Conservation (phyloP, 2,113 vertebrate genomes). For the Cairina moschata region DNA sequence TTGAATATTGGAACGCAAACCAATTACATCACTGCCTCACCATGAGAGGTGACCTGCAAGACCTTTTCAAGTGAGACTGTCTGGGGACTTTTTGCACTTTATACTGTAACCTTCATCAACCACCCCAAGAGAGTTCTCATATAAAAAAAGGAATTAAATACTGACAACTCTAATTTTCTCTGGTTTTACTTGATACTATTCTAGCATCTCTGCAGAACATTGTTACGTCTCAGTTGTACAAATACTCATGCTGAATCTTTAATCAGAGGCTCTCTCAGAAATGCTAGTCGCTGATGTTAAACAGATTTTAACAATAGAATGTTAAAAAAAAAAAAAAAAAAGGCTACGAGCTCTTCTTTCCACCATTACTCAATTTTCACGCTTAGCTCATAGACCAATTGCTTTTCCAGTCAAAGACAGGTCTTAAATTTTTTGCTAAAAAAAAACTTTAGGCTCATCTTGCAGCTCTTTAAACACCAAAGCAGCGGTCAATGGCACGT, state of each 20-base stretch:
- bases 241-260: not conserved
- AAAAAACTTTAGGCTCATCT: conserved; percentile 46
- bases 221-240: not conserved
- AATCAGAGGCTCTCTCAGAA: conserved; percentile 8
- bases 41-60: conserved; percentile 26
- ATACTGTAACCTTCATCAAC: not conserved
- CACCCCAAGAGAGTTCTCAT: not conserved
- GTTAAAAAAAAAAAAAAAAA: not conserved
- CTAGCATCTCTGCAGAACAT: not conserved
- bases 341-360: not conserved
- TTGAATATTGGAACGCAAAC: conserved; percentile 28
- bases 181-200: not conserved
- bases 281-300: not conserved
- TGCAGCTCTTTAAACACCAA: conserved; percentile 18
- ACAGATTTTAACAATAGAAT: conserved; percentile 42
- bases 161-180: not conserved
- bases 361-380: conserved; percentile 48
- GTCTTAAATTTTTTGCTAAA: conserved; percentile 29
- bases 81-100: conserved; percentile 3
- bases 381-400: conserved; percentile 56
- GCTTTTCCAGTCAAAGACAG: conserved; percentile 49
- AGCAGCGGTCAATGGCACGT: conserved; percentile 12
- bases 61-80: not conserved
- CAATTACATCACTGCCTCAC: conserved; percentile 48
- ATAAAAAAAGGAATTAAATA: conserved; percentile 12